phyloP scores from a whole-genome alignment of 2,113 vertebrate genomes.

The Heterotis niloticus region DNA sequence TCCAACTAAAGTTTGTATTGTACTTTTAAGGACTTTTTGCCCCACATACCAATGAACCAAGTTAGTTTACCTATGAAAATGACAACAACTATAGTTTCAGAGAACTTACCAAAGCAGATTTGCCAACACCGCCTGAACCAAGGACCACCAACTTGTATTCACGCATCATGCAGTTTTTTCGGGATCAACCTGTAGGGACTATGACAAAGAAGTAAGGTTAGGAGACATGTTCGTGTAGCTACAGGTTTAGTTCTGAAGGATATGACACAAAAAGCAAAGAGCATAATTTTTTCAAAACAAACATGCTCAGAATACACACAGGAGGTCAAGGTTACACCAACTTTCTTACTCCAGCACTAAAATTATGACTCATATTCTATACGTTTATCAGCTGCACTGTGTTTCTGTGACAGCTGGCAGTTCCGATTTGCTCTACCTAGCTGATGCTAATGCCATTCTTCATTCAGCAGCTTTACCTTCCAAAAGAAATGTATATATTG shows the following conservation, averaged over 20 bases:
- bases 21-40: background rate
- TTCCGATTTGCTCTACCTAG: no score
- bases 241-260: background rate
- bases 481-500: no score
- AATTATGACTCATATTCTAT: no score
- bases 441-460: no score
- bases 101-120: slow-evolving; percentile 83
- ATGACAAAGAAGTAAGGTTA: background rate
- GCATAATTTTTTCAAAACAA: no score
- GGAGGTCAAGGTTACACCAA: background rate
- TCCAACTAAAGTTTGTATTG: no score
- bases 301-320: background rate
- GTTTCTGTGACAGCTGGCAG: no score
- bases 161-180: slow-evolving; percentile 74
- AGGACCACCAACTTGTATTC: slow-evolving; percentile 90
- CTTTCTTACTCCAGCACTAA: no score
- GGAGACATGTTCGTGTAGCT: background rate
- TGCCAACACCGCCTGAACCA: slow-evolving; percentile 85
- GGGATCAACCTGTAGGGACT: slow-evolving; percentile 34
- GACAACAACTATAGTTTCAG: background rate
- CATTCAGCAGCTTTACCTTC: no score
- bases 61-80: background rate
- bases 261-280: background rate
- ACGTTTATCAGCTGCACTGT: no score
- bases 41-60: background rate